phyloP scores from a whole-genome alignment of 2,797 vertebrate genomes.

The Ibycter americanus region DNA sequence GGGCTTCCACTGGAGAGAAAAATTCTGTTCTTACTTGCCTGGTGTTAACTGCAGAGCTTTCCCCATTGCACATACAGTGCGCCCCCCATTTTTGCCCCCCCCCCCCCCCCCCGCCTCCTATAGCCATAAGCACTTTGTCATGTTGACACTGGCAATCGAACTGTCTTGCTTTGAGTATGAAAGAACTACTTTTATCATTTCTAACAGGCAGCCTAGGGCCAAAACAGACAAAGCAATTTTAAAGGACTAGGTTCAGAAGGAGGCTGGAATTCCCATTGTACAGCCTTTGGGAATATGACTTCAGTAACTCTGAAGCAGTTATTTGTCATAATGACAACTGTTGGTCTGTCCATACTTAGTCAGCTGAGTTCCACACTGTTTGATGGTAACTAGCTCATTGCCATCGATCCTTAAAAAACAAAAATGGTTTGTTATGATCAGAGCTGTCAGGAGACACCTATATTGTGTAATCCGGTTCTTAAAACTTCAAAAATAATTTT shows the following conservation, averaged over 20 bases:
- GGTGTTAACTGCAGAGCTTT: not conserved
- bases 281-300: slow-evolving; percentile 17
- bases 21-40: slow-evolving; percentile 48
- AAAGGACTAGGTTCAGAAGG: slow-evolving; percentile 54
- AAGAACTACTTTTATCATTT: slow-evolving; percentile 74
- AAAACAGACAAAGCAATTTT: slow-evolving; percentile 67
- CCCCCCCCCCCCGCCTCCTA: not conserved
- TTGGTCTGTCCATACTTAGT: not conserved
- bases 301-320: not conserved
- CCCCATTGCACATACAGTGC: not conserved
- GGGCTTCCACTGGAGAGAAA: not conserved
- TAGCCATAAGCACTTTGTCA: slow-evolving; percentile 23
- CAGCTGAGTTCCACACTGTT: not conserved
- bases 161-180: slow-evolving; percentile 51
- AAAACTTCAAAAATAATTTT: not conserved
- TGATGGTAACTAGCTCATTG: not conserved
- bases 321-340: not conserved
- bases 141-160: slow-evolving; percentile 70
- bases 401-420: not conserved
- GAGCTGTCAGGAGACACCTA: not conserved
- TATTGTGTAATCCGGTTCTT: not conserved
- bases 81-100: not conserved
- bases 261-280: slow-evolving; percentile 43
- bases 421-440: not conserved
- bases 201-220: slow-evolving; percentile 65